Conservation (phyloP, 2,113 vertebrate species). For the Equus quagga region DNA sequence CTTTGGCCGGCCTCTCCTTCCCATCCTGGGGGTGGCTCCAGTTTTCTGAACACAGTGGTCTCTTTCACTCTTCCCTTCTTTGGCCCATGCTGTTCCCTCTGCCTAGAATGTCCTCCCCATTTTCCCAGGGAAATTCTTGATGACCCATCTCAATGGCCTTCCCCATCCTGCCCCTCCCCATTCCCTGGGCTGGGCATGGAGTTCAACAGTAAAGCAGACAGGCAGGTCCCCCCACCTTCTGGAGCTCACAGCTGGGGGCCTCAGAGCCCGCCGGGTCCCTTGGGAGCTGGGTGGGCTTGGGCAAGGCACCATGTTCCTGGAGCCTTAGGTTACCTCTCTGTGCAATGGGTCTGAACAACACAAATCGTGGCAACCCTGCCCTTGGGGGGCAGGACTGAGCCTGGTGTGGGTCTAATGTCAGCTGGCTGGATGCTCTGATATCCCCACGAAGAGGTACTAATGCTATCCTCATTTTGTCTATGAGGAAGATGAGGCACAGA, state of each 20-base stretch:
- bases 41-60: neutral
- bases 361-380: neutral
- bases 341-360: neutral
- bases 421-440: neutral
- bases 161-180: neutral
- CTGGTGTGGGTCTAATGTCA: neutral
- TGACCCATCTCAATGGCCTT: neutral
- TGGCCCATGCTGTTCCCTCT: neutral
- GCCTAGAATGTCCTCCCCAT: no score
- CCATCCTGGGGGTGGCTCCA: neutral
- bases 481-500: neutral
- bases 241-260: neutral
- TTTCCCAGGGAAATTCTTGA: neutral
- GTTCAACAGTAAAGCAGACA: neutral
- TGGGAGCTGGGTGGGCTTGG: neutral
- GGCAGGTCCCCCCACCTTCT: neutral
- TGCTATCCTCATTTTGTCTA: neutral
- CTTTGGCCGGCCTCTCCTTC: fast-evolving
- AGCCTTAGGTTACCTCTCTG: neutral
- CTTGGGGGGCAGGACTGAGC: neutral
- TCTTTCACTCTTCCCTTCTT: neutral
- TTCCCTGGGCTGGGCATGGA: no score
- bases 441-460: fast-evolving
- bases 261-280: neutral
- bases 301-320: neutral